Conservation (phyloP, 2,113 vertebrate genomes). For the Macrotis lagotis region DNA sequence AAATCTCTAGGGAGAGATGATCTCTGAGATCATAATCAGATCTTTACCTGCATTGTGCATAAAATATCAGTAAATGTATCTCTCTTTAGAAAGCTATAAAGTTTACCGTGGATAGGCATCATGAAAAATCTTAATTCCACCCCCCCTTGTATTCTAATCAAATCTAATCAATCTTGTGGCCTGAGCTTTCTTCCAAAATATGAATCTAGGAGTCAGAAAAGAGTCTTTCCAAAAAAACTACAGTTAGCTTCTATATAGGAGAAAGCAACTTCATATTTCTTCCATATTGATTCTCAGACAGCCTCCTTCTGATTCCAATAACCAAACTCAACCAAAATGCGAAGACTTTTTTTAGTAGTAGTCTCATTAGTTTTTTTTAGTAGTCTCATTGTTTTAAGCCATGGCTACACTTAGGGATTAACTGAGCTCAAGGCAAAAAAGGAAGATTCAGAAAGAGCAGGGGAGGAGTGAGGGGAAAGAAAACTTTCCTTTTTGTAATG, state of each 20-base stretch:
- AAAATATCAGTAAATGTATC: background rate
- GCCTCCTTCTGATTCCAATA: background rate
- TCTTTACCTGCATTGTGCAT: background rate
- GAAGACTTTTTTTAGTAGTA: background rate
- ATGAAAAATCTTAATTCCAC: slow-evolving; percentile 22
- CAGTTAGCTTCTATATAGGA: background rate
- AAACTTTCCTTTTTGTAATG: slow-evolving; percentile 21
- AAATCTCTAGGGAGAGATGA: background rate
- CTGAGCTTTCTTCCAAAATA: slow-evolving; percentile 19
- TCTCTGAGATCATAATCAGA: background rate
- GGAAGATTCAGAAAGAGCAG: background rate
- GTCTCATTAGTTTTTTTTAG: background rate
- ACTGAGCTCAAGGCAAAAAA: background rate
- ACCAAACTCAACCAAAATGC: background rate
- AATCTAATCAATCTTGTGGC: background rate
- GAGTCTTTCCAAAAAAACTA: slow-evolving; percentile 16
- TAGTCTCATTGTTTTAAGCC: background rate
- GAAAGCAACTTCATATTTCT: background rate
- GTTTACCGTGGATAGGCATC: accelerated
- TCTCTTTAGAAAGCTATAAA: slow-evolving; percentile 30
- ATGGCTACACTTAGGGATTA: background rate
- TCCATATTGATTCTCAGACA: background rate
- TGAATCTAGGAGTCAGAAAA: background rate
- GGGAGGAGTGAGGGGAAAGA: background rate
- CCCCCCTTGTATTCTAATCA: slow-evolving; percentile 47